Conservation (phyloP, 2,113 vertebrate genomes). For the Microtus montanus region DNA sequence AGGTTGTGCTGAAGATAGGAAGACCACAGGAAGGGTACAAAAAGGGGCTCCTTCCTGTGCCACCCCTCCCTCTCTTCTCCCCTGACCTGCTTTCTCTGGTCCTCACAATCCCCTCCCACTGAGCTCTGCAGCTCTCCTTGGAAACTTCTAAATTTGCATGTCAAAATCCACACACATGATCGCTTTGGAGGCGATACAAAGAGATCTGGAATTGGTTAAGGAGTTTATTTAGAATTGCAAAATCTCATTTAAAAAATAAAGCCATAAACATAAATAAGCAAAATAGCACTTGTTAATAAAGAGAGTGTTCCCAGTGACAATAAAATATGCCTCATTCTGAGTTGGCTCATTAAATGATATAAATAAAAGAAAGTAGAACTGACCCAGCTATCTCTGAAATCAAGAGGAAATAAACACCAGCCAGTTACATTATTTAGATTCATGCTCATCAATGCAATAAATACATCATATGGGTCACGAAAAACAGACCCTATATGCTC, state of each 20-base stretch:
- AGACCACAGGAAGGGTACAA: not conserved
- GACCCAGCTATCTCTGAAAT: not conserved
- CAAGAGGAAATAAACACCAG: not conserved
- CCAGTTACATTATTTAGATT: not conserved
- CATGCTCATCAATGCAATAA: not conserved
- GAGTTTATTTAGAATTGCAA: slow-evolving; percentile 44
- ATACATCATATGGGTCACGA: not conserved
- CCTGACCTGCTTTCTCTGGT: not conserved
- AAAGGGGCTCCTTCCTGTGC: not conserved
- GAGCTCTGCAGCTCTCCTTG: not conserved
- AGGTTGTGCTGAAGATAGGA: not conserved
- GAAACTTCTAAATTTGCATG: not conserved
- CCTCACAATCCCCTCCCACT: not conserved
- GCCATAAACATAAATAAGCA: slow-evolving; percentile 41
- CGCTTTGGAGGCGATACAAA: not conserved
- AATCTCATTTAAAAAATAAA: slow-evolving; percentile 19
- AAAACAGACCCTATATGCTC: not conserved
- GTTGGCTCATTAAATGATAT: not conserved
- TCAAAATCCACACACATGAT: not conserved
- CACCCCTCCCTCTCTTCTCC: not conserved
- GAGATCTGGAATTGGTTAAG: not conserved
- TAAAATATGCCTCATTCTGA: not conserved
- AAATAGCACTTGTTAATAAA: slow-evolving; percentile 43
- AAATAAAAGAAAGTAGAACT: not conserved
- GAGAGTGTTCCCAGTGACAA: not conserved